A percentile compares a stretch with the other conserved stretches of the same genome.
These are phyloP conservation scores for Triplophysa yarkandensis DNA, from an alignment of 2,797 vertebrate species.

Conservation along the genomic window DNA sequence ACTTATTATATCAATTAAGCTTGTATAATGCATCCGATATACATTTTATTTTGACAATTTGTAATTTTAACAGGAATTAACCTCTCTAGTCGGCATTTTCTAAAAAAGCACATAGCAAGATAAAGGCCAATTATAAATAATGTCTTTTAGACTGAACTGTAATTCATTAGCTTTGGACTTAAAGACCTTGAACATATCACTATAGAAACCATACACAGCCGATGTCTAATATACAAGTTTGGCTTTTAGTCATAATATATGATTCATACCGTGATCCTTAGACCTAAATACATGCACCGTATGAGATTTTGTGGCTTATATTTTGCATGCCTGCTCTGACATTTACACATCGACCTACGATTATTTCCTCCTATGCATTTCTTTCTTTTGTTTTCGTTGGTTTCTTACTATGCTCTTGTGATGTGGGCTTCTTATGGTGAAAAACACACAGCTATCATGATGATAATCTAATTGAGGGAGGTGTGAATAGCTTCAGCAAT, in stretches of 20 bases:
- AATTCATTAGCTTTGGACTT: constrained; percentile 55
- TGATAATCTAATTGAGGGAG: constrained; percentile 45
- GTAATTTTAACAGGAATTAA: background rate
- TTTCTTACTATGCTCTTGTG: constrained; percentile 3
- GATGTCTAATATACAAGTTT: constrained; percentile 20
- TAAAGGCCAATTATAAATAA: constrained; percentile 49
- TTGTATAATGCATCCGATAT: too few relatives aligned
- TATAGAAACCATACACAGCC: constrained; percentile 44
- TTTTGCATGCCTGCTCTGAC: constrained; percentile 18
- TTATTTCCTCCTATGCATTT: constrained; percentile 13
- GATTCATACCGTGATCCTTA: constrained; percentile 2
- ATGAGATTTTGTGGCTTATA: background rate
- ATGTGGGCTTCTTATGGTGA: constrained; percentile 33
- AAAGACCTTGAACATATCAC: constrained; percentile 10
- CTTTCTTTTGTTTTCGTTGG: constrained; percentile 27
- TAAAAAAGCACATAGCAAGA: constrained; percentile 27
- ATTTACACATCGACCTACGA: constrained; percentile 5
- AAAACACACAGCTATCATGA: constrained; percentile 22
- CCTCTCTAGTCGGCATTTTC: constrained; percentile 7
- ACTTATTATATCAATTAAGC: too few relatives aligned
- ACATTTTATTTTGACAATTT: too few relatives aligned
- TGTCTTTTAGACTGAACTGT: constrained; percentile 49
- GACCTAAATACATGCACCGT: background rate
- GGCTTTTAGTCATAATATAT: constrained; percentile 26
- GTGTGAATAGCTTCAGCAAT: constrained; percentile 33